Evolutionary conservation across 2,888 invertebrate species (phyloP), one percentile per base, ranked within the genome.

Genomic region (Netelia inedita): DNA sequence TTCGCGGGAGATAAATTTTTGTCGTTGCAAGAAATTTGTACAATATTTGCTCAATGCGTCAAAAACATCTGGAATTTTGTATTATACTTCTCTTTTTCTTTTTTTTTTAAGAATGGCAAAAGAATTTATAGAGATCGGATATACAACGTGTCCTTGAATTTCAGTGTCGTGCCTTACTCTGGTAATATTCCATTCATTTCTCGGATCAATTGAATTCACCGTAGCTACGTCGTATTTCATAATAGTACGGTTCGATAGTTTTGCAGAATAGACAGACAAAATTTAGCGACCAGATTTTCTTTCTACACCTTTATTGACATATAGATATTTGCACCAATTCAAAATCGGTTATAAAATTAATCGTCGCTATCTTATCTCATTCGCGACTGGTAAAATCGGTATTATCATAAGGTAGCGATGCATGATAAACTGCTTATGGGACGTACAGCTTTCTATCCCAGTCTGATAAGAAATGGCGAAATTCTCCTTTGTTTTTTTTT

Each of bases 161-260:
- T 61, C 50, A 41, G 50, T 41, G 28, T 21, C 1, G 19, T 28
- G 8, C 16, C 10, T 46, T 16, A 46, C n/a, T 35, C n/a, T 21
- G n/a, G 10, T 14, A 57, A 19, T 6, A 46, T 66, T 57, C 14
- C n/a, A 46, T 43, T 59, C 23, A 57, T 16, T 43, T 41, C 66
- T 59, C 63, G 73, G 35, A 73, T 73, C 73, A 73, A 80, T 80
- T 46, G 41, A 19, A 61, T 19, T 59, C 61, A 59, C 68, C 71
- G 21, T 57, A 59, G 79, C 50, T 35, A 68, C 73, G n/a, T 74
- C 21, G 41, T 19, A 28, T 41, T 19, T 55, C 2, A 61, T 66
- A 61, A 75, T 61, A 65, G 23, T 8, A 6, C 35, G 16, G 19
- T 16, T 46, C 11, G 14, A 46, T 46, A 61, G 50, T 68, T 6